A percentile compares a stretch with the other conserved stretches of the same genome.
Conservation (phyloP, 2,113 vertebrate genomes). For the Echinops telfairi region DNA sequence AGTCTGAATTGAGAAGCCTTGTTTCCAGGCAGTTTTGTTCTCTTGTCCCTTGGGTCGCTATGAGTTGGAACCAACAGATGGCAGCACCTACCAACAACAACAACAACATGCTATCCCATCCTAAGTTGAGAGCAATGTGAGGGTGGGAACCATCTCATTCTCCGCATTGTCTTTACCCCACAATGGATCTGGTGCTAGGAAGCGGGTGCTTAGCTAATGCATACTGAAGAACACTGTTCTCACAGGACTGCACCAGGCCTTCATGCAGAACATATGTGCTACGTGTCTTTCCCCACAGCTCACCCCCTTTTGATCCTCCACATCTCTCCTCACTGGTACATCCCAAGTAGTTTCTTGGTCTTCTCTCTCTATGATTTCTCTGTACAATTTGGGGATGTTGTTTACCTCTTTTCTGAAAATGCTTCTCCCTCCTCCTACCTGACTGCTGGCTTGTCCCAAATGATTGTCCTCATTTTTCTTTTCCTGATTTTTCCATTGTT, state of each 20-base stretch:
- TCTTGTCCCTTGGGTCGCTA: too few relatives aligned
- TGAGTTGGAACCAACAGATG: too few relatives aligned
- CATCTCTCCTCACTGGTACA: neutral
- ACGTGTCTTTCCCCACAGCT: neutral
- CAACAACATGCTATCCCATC: too few relatives aligned
- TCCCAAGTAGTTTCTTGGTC: neutral
- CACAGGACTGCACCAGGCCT: neutral
- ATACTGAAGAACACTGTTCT: neutral
- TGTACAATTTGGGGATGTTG: neutral
- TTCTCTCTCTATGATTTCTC: neutral
- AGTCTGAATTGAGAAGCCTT: accelerated
- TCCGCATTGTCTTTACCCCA: neutral
- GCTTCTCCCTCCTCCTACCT: neutral
- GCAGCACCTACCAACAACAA: too few relatives aligned
- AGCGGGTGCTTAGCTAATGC: neutral
- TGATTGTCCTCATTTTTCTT: too few relatives aligned
- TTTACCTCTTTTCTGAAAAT: neutral
- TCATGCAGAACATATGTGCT: neutral
- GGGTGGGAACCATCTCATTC: neutral
- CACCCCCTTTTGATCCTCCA: neutral
- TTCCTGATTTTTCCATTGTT: neutral
- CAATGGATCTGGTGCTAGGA: neutral
- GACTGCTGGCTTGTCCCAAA: neutral
- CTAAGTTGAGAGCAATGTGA: neutral
- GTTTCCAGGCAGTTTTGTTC: neutral